Conservation (phyloP, 2,888 invertebrate species). For the Octodonta nipae region DNA sequence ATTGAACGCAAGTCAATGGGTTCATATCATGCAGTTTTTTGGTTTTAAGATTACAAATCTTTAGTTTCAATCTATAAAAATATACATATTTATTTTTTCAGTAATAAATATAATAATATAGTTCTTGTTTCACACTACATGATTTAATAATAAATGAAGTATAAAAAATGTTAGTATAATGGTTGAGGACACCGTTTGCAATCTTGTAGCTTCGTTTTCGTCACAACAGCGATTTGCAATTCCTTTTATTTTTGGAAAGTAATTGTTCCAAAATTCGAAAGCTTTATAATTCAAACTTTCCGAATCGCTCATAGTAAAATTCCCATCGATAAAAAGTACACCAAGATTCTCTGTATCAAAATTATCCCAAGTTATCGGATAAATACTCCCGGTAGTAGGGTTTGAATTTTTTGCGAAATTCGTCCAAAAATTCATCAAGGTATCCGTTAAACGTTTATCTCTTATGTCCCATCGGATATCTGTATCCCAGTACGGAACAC, state of each 20-base stretch:
- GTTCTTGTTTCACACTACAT: too few species aligned
- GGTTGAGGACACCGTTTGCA: too few species aligned
- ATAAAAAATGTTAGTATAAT: too few species aligned
- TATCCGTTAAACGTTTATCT: constrained; percentile 66
- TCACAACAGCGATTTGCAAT: constrained; percentile 66
- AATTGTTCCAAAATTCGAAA: constrained; percentile 72
- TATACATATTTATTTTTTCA: too few species aligned
- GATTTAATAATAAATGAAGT: too few species aligned
- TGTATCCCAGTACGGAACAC: constrained; percentile 59
- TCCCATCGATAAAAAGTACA: constrained; percentile 54
- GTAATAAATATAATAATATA: too few species aligned
- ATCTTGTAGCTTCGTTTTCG: constrained; percentile 26
- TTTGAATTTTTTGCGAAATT: constrained; percentile 65
- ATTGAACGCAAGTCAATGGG: too few species aligned
- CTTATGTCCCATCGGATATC: constrained; percentile 58
- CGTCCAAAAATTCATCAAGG: constrained; percentile 68
- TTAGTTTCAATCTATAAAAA: too few species aligned
- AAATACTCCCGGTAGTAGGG: constrained; percentile 55
- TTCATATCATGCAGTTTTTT: too few species aligned
- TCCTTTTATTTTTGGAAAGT: constrained; percentile 62
- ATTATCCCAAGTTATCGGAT: constrained; percentile 58
- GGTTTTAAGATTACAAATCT: too few species aligned
- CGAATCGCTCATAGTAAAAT: constrained; percentile 61
- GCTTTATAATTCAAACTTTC: constrained; percentile 59
- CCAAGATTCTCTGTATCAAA: constrained; percentile 55